These are phyloP conservation scores for Saxidomus purpurata DNA, from an alignment of 1,140 invertebrate genomes.

Conservation along the genomic window DNA sequence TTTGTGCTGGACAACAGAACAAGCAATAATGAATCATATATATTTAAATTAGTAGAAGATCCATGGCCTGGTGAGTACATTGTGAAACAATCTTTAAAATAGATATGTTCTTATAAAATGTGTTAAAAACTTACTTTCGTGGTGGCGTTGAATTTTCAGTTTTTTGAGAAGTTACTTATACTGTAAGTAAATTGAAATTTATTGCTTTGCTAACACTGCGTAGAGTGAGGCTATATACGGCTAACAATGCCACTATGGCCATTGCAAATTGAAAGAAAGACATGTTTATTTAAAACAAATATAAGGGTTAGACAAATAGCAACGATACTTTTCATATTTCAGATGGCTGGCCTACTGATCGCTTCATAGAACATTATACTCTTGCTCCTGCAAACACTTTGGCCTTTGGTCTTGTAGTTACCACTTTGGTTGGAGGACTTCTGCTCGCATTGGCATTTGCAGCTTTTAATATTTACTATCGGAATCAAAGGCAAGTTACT, in stretches of 20 bases:
- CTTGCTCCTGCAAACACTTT: background rate
- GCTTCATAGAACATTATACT: background rate
- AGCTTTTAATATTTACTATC: slow-evolving; percentile 22
- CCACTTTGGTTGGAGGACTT: background rate
- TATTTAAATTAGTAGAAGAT: background rate
- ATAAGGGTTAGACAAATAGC: too few species aligned
- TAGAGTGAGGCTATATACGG: too few species aligned
- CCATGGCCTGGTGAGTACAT: slow-evolving; percentile 11
- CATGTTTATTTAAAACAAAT: too few species aligned
- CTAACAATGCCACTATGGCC: too few species aligned
- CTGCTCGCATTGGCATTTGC: background rate
- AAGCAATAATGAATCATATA: background rate
- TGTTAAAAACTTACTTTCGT: too few species aligned
- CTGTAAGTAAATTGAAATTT: too few species aligned
- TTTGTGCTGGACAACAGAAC: slow-evolving; percentile 19
- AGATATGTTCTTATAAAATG: too few species aligned
- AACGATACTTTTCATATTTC: background rate
- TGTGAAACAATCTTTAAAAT: too few species aligned
- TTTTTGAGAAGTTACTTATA: too few species aligned
- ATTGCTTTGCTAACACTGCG: too few species aligned
- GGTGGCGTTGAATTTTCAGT: too few species aligned
- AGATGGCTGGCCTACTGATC: slow-evolving; percentile 8
- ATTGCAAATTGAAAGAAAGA: too few species aligned
- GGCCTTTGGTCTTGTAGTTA: background rate
- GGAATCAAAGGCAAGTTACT: slow-evolving; percentile 18